These are phyloP conservation scores for Margaritifera margaritifera DNA, from an alignment of 2,888 invertebrate genomes.

Conservation along the genomic window DNA sequence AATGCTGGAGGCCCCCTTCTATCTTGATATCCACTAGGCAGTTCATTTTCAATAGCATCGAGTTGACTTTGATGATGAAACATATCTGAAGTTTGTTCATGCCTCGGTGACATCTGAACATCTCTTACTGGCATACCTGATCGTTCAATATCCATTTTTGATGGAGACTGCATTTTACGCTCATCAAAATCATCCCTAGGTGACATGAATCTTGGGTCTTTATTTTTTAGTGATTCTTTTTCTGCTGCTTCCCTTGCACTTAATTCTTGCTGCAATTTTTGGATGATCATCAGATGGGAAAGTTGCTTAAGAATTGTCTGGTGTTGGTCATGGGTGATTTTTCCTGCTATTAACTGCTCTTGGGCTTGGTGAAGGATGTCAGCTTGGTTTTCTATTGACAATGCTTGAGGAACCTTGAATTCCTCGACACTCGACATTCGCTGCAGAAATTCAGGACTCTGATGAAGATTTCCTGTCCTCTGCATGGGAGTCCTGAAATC, in stretches of 20 bases:
- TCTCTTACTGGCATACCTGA: too few relatives aligned
- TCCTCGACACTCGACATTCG: slow-evolving; percentile 3
- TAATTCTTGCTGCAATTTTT: slow-evolving; percentile 26
- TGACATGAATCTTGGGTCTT: too few relatives aligned
- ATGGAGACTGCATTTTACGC: too few relatives aligned
- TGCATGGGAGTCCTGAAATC: neutral
- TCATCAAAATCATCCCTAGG: too few relatives aligned
- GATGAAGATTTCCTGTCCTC: neutral
- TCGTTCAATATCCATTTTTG: too few relatives aligned
- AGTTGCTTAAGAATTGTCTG: slow-evolving; percentile 65
- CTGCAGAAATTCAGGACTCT: neutral
- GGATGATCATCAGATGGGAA: slow-evolving; percentile 37
- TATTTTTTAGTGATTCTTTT: neutral
- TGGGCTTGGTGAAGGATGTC: slow-evolving; percentile 78
- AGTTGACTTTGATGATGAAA: too few relatives aligned
- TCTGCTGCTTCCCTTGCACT: neutral
- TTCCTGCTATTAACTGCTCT: slow-evolving; percentile 83
- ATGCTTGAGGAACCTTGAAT: slow-evolving; percentile 20
- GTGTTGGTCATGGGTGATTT: slow-evolving; percentile 63
- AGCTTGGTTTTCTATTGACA: slow-evolving; percentile 32
- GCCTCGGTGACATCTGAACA: too few relatives aligned
- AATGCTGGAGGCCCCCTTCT: too few relatives aligned
- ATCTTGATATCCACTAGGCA: too few relatives aligned
- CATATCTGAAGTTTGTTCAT: too few relatives aligned
- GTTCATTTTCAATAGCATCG: too few relatives aligned